Base-by-base conservation (phyloP, 2,888 invertebrate genomes). In the Selenia dentaria region DNA sequence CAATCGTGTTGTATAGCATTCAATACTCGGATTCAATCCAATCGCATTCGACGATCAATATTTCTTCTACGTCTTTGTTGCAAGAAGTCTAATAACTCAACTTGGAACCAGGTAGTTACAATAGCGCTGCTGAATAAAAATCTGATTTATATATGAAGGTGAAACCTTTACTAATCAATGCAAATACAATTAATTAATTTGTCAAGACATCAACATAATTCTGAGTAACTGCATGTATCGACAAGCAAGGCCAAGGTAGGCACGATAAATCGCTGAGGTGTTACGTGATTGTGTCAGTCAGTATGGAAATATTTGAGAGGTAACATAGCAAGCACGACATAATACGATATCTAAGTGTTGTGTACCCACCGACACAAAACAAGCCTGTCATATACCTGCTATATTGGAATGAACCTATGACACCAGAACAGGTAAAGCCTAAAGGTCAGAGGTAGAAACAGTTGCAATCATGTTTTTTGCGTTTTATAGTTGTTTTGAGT, bases 221-320 rank as follows among this genome's bases (percentile, higher is more conserved):
- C 14, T 18, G 31, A 33, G 46, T 38, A 34, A 46, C 38, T 4
- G 4, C 16, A 16, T 32, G 37, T 35, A 22, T 8, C 8, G 53
- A 51, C 63, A 57, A 54, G 58, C 77, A 77, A 83, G 83, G 82
- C 55, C 70, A 64, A 49, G 49, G 49, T 44, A 65, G 64, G 75
- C 80, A 81, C 79, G 80, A 67, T 67, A 29, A 54, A 43, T 43
- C 43, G 33, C 47, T 31, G 44, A 42, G 49, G 45, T 43, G 38
- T 31, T 13, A 18, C 10, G 10, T 10, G 2, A 25, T 10, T 10
- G 4, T 25, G 25, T 10, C 10, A n/a, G 10, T 2, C 9, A 9
- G 10, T 22, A 6, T 22, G 2, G 2, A 8, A 22, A 1, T 22
- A 22, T 22, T 1, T 5, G 2, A 16, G 3, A 16, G 3, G 16